Base-by-base conservation (phyloP, 2,888 invertebrate genomes). In the Diaperis boleti region DNA sequence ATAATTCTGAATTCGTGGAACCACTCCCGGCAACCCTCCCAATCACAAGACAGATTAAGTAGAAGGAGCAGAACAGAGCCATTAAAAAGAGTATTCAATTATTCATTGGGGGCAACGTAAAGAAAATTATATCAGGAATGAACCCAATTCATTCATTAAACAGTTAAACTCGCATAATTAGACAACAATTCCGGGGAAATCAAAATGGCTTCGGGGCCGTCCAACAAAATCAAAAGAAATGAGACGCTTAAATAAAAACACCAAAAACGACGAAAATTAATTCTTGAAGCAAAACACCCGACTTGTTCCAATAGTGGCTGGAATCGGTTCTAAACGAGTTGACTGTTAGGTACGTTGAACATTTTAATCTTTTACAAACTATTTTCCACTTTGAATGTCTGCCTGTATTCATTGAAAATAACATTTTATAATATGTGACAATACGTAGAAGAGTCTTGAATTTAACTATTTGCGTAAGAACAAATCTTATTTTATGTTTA, bases 121-220 rank as follows among this genome's bases (percentile, higher is more conserved):
- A 72, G 73, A 71, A 75, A 76, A 77, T 76, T 76, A 71, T 73
- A 74, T 78, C 76, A 76, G 72, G 70, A 75, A 72, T 75, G 74
- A 70, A 74, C 68, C 74, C 76, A 76, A 78, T 78, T 78, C 77
- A 78, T 80, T 79, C 77, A 78, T 76, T 76, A 76, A 76, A 75
- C 78, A 78, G 77, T 75, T 75, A 74, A 77, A 69, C 75, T 70
- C 17, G 71, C 70, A 72, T 78, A 79, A 78, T 79, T 79, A 77
- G 78, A 76, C 76, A 76, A 75, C 77, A 73, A 78, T 78, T 79
- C 77, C 72, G 70, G 71, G 76, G 78, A 79, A 79, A 79, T 79
- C 79, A 79, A 79, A 79, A 79, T 78, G 79, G 50, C 59, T 13
- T 20, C 50, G 75, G n/a, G n/a, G n/a, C 74, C 78, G 73, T 72